Evolutionary conservation across 2,888 invertebrate genomes (phyloP).

Genomic region (Harpagoxenus sublaevis): DNA sequence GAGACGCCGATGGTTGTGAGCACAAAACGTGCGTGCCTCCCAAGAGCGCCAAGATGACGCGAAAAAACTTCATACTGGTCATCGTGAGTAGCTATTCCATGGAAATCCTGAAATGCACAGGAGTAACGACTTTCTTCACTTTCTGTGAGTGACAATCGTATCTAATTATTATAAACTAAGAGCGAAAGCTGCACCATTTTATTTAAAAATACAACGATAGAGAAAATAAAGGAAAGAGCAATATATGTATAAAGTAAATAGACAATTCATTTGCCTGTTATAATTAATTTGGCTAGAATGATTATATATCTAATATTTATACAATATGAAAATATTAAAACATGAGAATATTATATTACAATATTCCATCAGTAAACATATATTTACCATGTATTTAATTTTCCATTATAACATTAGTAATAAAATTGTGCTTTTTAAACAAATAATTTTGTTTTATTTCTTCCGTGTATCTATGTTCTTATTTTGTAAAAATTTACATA

Average conservation of each 20-base stretch:
- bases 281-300: conserved; percentile 4
- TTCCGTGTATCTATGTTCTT: not conserved
- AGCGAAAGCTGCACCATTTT: not conserved
- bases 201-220: not conserved
- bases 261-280: not conserved
- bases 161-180: not conserved
- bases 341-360: conserved; percentile 9
- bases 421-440: not conserved
- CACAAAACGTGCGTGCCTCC: conserved; percentile 82
- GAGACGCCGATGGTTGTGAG: conserved; percentile 81
- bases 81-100: conserved; percentile 81
- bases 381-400: conserved; percentile 14
- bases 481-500: not conserved
- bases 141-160: not conserved
- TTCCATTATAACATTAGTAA: not conserved
- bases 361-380: not conserved
- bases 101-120: conserved; percentile 77
- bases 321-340: not conserved
- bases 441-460: not conserved
- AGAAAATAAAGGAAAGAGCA: not conserved
- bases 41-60: conserved; percentile 81
- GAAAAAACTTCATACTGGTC: conserved; percentile 82
- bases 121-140: conserved; percentile 29
- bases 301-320: not conserved
- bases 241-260: not conserved